phyloP scores from a whole-genome alignment of 2,113 vertebrate genomes.

The Ginglymostoma cirratum region DNA sequence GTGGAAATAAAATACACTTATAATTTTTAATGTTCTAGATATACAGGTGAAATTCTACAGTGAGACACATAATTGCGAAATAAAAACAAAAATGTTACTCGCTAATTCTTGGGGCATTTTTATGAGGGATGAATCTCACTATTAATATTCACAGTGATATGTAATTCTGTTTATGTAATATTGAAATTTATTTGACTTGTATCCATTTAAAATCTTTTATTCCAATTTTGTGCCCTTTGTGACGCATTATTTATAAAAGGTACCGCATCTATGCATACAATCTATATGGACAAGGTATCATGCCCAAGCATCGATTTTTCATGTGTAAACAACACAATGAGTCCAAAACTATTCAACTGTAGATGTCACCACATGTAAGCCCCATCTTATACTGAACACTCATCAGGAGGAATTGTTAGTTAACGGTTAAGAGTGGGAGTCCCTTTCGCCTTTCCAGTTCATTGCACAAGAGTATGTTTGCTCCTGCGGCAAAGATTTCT shows the following conservation, averaged over 20 bases:
- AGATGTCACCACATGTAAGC: not conserved
- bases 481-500: not conserved
- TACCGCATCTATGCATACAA: not conserved
- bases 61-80: not conserved
- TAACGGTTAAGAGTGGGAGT: not conserved
- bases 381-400: not conserved
- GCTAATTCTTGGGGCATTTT: not conserved
- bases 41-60: not conserved
- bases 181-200: not conserved
- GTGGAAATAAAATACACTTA: not conserved
- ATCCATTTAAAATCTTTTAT: not conserved
- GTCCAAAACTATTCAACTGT: not conserved
- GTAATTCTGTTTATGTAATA: not conserved
- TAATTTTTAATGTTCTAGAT: not conserved
- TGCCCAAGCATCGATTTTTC: not conserved
- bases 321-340: not conserved
- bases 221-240: not conserved
- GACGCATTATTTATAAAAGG: not conserved
- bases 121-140: not conserved
- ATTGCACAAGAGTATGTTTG: not conserved
- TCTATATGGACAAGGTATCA: not conserved
- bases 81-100: not conserved
- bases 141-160: no score
- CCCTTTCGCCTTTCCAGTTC: not conserved
- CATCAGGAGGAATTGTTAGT: not conserved